Base-by-base conservation (phyloP, 2,888 invertebrate genomes). In the Saturnia pavonia region DNA sequence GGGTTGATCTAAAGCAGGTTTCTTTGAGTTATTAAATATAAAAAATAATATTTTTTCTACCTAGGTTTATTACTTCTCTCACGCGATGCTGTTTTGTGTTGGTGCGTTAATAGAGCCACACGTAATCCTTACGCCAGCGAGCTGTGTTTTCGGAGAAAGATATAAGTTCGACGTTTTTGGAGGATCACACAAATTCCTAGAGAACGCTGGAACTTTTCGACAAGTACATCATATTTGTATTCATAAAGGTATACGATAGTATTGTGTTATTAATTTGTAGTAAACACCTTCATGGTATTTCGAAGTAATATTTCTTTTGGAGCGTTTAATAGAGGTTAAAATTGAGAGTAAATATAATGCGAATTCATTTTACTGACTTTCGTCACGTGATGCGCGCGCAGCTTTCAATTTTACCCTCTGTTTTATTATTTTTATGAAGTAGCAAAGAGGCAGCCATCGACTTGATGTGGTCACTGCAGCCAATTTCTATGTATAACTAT, bases 61-160 rank as follows among this genome's bases (percentile, higher is more conserved):
- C 0, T 75, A 93, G 93, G 85, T 90, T 7, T 85, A 90, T 74
- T 93, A 80, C 70, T 76, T 92, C 60, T 92, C 92, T 0, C 92
- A 92, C 70, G 88, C 91, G 1, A 83, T 93, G 87, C 79, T 92
- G 81, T 93, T 93, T 76, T 93, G 93, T 74, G 73, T 84, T 51
- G 93, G 92, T 1, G 83, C 87, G 8, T 73, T 93, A 19, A 84
- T 93, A 74, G 92, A 93, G 74, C 84, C 90, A 1, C 91, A 92
- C 70, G 88, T 93, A n/a, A 86, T 91, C 1, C 72, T 93, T 9
- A 91, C 92, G 6, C 87, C 91, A 12, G 92, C 93, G 6, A 84
- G 77, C 57, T 93, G 93, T 74, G 88, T 92, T 0, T 81, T 76
- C 69, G 89, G 91, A 0, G 92, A 92, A 76, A 79, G 76, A 60